These are phyloP conservation scores for Lasioglossum malachurum DNA, from an alignment of 2,888 invertebrate genomes.

Conservation along the genomic window DNA sequence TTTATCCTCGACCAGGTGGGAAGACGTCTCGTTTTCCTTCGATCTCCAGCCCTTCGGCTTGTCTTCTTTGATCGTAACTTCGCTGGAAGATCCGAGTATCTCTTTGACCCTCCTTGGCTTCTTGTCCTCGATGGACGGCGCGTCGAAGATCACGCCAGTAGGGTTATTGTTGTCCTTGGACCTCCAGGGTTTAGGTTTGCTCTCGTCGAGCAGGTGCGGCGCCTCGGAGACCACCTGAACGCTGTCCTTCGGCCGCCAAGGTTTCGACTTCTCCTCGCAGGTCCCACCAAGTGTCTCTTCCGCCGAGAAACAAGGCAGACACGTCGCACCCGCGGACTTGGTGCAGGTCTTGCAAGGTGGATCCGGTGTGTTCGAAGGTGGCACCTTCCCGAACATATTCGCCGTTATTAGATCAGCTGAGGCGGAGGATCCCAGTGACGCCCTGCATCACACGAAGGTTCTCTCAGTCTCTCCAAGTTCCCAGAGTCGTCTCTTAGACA, in stretches of 20 bases:
- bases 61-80: neutral
- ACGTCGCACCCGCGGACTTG: conserved; percentile 66
- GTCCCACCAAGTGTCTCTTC: conserved; percentile 69
- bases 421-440: conserved; percentile 29
- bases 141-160: neutral
- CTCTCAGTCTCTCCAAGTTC: neutral
- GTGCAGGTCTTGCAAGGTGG: conserved; percentile 62
- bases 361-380: conserved; percentile 78
- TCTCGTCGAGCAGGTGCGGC: conserved; percentile 34
- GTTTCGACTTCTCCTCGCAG: conserved; percentile 78
- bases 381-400: conserved; percentile 81
- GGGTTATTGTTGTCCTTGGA: conserved; percentile 21
- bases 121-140: conserved; percentile 21
- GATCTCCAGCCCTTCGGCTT: neutral
- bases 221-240: conserved; percentile 71
- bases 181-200: conserved; percentile 30
- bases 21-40: conserved; percentile 6
- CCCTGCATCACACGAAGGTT: conserved; percentile 51
- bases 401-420: conserved; percentile 57
- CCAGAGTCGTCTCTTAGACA: neutral
- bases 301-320: conserved; percentile 78
- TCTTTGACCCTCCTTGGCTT: conserved; percentile 24
- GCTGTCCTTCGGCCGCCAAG: conserved; percentile 71
- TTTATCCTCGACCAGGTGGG: conserved; percentile 36
- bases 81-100: neutral